Conservation (phyloP, 2,797 vertebrate genomes). For the Sternotherus odoratus region DNA sequence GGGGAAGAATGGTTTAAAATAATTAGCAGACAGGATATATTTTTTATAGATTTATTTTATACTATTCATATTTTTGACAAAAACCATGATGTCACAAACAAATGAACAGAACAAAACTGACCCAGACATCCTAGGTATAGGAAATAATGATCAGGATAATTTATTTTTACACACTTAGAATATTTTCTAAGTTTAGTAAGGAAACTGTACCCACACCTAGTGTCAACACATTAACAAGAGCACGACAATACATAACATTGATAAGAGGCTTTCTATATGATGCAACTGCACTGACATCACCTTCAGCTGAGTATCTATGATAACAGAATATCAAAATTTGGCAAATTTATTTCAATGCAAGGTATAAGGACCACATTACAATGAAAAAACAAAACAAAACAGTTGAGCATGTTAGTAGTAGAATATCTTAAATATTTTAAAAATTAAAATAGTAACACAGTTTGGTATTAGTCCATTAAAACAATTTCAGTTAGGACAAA, state of each 20-base stretch:
- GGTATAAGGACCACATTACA: fast-evolving
- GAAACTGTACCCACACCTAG: not conserved
- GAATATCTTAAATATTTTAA: fast-evolving
- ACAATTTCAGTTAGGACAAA: fast-evolving
- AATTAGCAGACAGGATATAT: not conserved
- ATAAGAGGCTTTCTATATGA: not conserved
- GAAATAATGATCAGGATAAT: not conserved
- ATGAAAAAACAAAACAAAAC: not conserved
- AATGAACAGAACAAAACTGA: not conserved
- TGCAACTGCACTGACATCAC: not conserved
- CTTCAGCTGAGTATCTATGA: not conserved
- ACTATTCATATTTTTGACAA: not conserved
- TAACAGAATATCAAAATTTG: not conserved
- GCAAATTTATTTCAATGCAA: not conserved
- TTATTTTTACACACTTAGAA: not conserved
- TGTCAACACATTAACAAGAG: not conserved
- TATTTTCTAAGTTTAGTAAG: not conserved
- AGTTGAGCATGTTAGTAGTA: not conserved
- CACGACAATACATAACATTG: not conserved
- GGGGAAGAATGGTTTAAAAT: not conserved
- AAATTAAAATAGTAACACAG: fast-evolving
- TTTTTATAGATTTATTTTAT: not conserved
- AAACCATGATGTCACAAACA: not conserved
- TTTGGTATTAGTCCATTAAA: not conserved
- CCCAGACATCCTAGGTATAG: not conserved